Evolutionary conservation across 2,113 vertebrate species (phyloP).

Genomic region (Anhinga anhinga): DNA sequence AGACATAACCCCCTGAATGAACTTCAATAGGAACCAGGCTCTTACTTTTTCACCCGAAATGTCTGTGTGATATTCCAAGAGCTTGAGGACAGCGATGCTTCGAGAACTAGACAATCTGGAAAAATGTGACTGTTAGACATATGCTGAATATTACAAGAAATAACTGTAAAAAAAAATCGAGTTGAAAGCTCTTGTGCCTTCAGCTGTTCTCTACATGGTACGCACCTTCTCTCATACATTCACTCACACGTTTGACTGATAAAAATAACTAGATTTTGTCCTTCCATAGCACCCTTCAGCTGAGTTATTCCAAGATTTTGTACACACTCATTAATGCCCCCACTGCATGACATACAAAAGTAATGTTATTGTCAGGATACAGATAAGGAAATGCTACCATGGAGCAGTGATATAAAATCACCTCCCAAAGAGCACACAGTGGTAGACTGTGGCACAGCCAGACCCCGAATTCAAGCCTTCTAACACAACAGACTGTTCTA

Average conservation of each 20-base stretch:
- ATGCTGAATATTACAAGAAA: neutral
- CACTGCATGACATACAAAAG: neutral
- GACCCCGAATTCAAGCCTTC: neutral
- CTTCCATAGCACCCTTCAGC: neutral
- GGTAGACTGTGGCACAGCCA: neutral
- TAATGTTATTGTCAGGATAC: neutral
- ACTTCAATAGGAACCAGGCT: neutral
- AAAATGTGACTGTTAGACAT: conserved; percentile 22
- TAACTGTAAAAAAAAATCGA: neutral
- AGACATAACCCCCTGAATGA: neutral
- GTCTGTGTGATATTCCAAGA: conserved; percentile 71
- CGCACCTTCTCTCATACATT: neutral
- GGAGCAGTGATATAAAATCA: neutral
- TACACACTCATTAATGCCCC: neutral
- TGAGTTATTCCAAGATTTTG: neutral
- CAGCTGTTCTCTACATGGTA: neutral
- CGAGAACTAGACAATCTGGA: conserved; percentile 70
- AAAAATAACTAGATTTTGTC: neutral
- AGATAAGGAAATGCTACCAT: neutral
- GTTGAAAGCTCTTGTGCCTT: neutral
- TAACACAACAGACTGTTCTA: neutral
- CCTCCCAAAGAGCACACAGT: neutral
- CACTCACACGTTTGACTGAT: neutral
- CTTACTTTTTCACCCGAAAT: conserved; percentile 77
- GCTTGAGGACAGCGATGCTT: conserved; percentile 51